Conservation (phyloP, 2,797 vertebrate genomes). For the Taenioides sp. region DNA sequence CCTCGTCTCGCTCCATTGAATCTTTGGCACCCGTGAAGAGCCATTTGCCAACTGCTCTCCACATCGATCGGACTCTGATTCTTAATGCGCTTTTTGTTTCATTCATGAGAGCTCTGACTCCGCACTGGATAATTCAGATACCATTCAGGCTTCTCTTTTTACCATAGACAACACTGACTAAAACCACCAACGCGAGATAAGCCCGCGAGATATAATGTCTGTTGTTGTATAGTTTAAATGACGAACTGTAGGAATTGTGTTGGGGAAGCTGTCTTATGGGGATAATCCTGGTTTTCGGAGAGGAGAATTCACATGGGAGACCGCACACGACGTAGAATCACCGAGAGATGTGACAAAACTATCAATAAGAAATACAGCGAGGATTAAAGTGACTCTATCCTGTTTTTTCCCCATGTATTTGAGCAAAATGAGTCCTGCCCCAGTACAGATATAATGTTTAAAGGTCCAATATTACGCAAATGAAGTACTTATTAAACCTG, state of each 20-base stretch:
- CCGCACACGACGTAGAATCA: slow-evolving; percentile 47
- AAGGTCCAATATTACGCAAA: too few species aligned
- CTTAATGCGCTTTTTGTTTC: slow-evolving; percentile 65
- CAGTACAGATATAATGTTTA: too few species aligned
- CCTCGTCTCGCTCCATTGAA: slow-evolving; percentile 44
- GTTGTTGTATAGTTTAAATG: slow-evolving; percentile 67
- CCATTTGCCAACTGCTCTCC: slow-evolving; percentile 51
- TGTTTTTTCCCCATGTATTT: too few species aligned
- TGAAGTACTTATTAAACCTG: too few species aligned
- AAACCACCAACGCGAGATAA: slow-evolving; percentile 63
- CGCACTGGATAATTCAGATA: slow-evolving; percentile 40
- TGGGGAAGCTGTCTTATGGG: slow-evolving; percentile 61
- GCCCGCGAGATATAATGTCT: slow-evolving; percentile 65
- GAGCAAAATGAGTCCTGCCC: too few species aligned
- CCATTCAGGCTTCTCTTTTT: slow-evolving; percentile 52
- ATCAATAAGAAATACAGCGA: slow-evolving; percentile 54
- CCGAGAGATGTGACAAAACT: slow-evolving; percentile 50
- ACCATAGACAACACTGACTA: slow-evolving; percentile 45
- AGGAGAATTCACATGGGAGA: slow-evolving; percentile 46
- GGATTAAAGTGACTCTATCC: background rate
- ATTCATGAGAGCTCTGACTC: slow-evolving; percentile 63
- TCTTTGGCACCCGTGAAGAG: slow-evolving; percentile 49
- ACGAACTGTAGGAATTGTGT: slow-evolving; percentile 68
- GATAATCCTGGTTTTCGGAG: slow-evolving; percentile 60
- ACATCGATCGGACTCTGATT: slow-evolving; percentile 56